Percentiles rank a stretch among this genome's conserved stretches.
These are phyloP conservation scores for Manis javanica DNA, from an alignment of 2,797 vertebrate genomes.

Conservation along the genomic window DNA sequence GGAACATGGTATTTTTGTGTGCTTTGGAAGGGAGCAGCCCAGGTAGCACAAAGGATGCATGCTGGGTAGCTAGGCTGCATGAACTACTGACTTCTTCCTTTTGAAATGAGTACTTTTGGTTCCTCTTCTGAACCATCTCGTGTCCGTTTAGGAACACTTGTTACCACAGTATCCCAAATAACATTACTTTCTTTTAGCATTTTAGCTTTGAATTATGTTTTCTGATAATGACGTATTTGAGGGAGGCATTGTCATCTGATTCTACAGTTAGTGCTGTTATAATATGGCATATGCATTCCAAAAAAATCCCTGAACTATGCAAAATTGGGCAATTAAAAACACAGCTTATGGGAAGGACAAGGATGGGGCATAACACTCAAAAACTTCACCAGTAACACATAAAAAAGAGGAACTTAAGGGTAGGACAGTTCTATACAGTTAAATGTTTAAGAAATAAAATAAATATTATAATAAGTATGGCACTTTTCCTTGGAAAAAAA, in stretches of 20 bases:
- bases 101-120: slow-evolving; percentile 46
- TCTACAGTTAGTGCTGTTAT: background rate
- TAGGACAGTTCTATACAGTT: background rate
- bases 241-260: background rate
- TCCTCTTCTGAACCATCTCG: background rate
- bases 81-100: slow-evolving; percentile 29
- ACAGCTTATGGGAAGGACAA: background rate
- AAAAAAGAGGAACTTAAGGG: background rate
- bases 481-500: slow-evolving; percentile 38
- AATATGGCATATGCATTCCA: background rate
- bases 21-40: background rate
- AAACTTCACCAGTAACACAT: background rate
- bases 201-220: slow-evolving; percentile 54
- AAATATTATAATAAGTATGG: background rate
- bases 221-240: background rate
- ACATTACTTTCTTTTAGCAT: slow-evolving; percentile 35
- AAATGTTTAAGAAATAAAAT: background rate
- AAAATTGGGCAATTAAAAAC: background rate
- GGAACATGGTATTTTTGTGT: background rate
- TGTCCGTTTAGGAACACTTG: background rate
- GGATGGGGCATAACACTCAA: background rate
- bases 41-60: background rate
- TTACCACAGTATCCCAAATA: background rate
- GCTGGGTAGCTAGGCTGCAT: background rate
- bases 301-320: background rate